Evolutionary conservation across 1,140 invertebrate genomes (phyloP), one percentile per base, ranked within the genome.

Genomic region (Mylabris phalerata): DNA sequence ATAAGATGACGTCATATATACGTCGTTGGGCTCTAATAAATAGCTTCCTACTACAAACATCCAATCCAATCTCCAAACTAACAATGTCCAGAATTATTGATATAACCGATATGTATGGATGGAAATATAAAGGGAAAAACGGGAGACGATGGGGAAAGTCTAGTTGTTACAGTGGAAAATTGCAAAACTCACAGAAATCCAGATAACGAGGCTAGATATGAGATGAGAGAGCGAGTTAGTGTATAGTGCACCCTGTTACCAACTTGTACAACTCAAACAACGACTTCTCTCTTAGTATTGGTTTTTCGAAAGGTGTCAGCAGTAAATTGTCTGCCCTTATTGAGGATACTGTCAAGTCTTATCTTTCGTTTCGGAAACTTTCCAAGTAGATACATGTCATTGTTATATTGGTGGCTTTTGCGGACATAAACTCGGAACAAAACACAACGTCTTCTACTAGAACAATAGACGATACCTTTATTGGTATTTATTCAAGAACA

Each of bases 1-100:
- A 67, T 67, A 67, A 67, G 62, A 64, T 64, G 63, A 67, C 63
- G 62, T 67, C 65, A 64, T 60, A 62, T 32, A 32, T 63, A 67
- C 55, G 62, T 64, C 62, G 56, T 55, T 56, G 59, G 56, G 50
- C 58, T 39, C 62, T 64, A 64, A 64, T 59, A 61, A 61, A 64
- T 64, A 56, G 62, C 62, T 56, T 64, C 48, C 56, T 61, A 43
- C 41, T 32, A 50, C 59, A 59, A 64, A 61, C 56, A 61, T 55
- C 56, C 59, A 48, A 61, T 64, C 57, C 59, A 64, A 61, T 61
- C 57, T 61, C 44, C 45, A 42, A 48, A 50, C 50, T 61, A 61
- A 61, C 57, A 59, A 55, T 55, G 62, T 59, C 62, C 62, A 59
- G 49, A 40, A 55, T 42, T 52, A 49, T 62, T 57, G 49, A 48